Base-by-base conservation (phyloP, 1,140 invertebrate species). In the Glomeris maerens region DNA sequence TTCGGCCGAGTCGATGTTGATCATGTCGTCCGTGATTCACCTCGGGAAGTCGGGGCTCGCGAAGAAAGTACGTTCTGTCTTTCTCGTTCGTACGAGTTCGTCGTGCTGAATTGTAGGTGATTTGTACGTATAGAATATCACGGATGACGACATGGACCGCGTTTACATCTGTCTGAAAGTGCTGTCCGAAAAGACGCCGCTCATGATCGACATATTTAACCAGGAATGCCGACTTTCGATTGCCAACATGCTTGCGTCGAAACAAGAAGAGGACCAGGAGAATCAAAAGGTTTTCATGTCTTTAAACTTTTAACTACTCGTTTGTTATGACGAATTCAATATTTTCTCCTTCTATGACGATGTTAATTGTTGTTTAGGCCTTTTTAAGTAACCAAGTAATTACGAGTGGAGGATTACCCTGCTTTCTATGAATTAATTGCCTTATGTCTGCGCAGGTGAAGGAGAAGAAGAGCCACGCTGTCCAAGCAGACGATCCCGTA, bases 71-170 rank as follows among this genome's bases (percentile, higher is more conserved):
- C 57, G 51, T n/a, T 52, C 17, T 45, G 4, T 2, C 17, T 25
- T n/a, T 28, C 29, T 31, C 20, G n/a, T n/a, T n/a, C n/a, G 7
- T n/a, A n/a, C n/a, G n/a, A n/a, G n/a, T n/a, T n/a, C n/a, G n/a
- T n/a, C n/a, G n/a, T n/a, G n/a, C n/a, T n/a, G n/a, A n/a, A n/a
- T n/a, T n/a, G n/a, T n/a, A n/a, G n/a, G n/a, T n/a, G n/a, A n/a
- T n/a, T 44, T 48, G 2, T 1, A 14, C 14, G 47, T 47, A 23
- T 21, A 59, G 57, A 53, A 50, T 0, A 92, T 98, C 50, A 97
- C 90, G 4, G 90, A 97, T 63, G 95, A 98, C 67, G 94, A 98
- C 66, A 70, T 78, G 25, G 93, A 98, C 64, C 78, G 91, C 59
- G 79, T 94, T 26, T 78, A 84, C n/a, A 69, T 89, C 45, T 93